A percentile compares a stretch with the other conserved stretches of the same genome.
These are phyloP conservation scores for Microdon myrmicae DNA, from an alignment of 2,888 invertebrate genomes.

Conservation along the genomic window DNA sequence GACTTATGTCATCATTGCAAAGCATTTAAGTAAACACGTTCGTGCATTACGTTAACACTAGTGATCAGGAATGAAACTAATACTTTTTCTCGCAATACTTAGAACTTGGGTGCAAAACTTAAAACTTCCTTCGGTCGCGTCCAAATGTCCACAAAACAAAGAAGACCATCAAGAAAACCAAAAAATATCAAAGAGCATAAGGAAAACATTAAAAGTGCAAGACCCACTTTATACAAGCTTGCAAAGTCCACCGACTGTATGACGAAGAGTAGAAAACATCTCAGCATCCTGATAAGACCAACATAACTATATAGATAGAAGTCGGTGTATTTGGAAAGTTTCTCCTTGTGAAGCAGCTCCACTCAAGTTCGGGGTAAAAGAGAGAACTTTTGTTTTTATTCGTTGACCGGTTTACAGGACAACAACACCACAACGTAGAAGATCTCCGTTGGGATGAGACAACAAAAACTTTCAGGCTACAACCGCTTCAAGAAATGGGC, in stretches of 20 bases:
- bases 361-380: constrained; percentile 1
- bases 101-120: constrained; percentile 5
- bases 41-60: too few species aligned
- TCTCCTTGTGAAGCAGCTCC: constrained; percentile 20
- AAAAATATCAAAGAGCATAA: constrained; percentile 1
- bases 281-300: constrained; percentile 15
- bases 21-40: too few species aligned
- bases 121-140: neutral
- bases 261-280: too few species aligned
- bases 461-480: constrained; percentile 26
- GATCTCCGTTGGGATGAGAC: neutral
- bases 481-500: constrained; percentile 33
- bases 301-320: constrained; percentile 26
- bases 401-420: constrained; percentile 28
- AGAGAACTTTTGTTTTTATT: constrained; percentile 42
- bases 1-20: too few species aligned
- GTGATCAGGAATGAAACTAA: too few species aligned
- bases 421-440: constrained; percentile 23
- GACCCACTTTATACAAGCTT: constrained; percentile 20
- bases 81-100: constrained; percentile 1
- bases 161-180: neutral
- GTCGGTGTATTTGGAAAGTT: constrained; percentile 31
- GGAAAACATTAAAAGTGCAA: constrained; percentile 23
- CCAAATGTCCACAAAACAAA: neutral
- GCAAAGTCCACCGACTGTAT: too few species aligned